phyloP scores from a whole-genome alignment of 2,113 vertebrate genomes.

The Rhinoptilus africanus region DNA sequence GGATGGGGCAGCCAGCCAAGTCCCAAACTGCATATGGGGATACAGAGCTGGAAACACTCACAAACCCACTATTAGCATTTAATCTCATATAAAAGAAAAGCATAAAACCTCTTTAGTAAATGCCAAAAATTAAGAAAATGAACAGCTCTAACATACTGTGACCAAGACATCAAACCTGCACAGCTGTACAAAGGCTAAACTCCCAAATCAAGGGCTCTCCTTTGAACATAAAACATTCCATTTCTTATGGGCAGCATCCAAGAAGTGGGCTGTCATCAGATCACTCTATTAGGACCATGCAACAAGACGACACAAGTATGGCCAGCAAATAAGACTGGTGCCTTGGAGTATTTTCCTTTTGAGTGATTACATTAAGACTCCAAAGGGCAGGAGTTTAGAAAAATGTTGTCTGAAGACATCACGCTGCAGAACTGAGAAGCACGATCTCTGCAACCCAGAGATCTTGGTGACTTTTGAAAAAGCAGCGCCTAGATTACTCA shows the following conservation, averaged over 20 bases:
- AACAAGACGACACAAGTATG: neutral
- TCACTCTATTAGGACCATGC: neutral
- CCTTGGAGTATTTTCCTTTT: neutral
- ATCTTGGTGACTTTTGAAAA: neutral
- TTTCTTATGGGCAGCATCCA: neutral
- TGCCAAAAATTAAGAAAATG: neutral
- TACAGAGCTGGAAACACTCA: neutral
- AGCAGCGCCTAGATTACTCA: accelerated
- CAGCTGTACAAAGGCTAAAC: neutral
- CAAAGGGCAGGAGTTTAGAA: neutral
- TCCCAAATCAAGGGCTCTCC: neutral
- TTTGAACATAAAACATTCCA: neutral
- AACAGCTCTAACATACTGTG: neutral
- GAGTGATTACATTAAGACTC: neutral
- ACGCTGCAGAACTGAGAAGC: neutral
- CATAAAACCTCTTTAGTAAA: neutral
- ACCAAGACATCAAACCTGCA: neutral
- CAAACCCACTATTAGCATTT: neutral
- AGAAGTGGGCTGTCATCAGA: neutral
- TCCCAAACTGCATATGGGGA: neutral
- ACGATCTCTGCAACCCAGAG: neutral
- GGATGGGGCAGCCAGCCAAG: neutral
- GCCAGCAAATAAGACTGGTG: neutral
- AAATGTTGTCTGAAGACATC: neutral
- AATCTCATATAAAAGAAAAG: neutral